These are phyloP conservation scores for Leptothorax acervorum DNA, from an alignment of 2,888 invertebrate genomes.

Conservation along the genomic window DNA sequence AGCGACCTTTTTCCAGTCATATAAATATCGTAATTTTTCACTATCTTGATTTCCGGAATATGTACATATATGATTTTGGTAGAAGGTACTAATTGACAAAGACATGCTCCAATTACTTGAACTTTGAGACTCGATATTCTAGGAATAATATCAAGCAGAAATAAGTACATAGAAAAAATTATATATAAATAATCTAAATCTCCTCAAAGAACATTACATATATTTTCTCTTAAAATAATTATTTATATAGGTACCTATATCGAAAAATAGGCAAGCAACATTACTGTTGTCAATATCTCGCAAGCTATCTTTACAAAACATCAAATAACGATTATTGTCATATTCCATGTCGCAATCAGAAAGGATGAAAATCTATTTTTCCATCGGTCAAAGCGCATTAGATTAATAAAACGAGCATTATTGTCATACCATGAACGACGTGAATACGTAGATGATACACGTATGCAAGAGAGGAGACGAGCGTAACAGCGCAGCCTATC, in stretches of 20 bases:
- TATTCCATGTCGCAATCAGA: background rate
- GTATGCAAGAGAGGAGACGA: constrained; percentile 48
- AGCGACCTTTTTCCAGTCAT: background rate
- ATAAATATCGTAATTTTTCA: constrained; percentile 28
- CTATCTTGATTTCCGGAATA: background rate
- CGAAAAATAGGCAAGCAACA: background rate
- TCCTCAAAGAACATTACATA: background rate
- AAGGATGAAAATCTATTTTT: constrained; percentile 66
- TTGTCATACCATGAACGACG: constrained; percentile 60
- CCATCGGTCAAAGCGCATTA: constrained; percentile 68
- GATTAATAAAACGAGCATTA: constrained; percentile 76
- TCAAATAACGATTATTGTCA: background rate
- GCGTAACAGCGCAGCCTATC: constrained; percentile 69
- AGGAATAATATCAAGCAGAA: background rate
- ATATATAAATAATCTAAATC: background rate
- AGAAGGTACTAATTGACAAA: background rate
- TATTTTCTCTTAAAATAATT: background rate
- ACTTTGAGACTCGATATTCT: background rate
- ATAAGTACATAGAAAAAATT: background rate
- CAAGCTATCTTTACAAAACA: background rate
- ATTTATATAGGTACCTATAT: background rate
- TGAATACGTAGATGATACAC: constrained; percentile 47
- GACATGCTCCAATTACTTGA: constrained; percentile 19
- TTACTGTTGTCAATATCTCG: background rate
- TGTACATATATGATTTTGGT: background rate